Evolutionary conservation across 2,888 invertebrate species (phyloP), one percentile per base, ranked within the genome.

Genomic region (Acronicta alni): DNA sequence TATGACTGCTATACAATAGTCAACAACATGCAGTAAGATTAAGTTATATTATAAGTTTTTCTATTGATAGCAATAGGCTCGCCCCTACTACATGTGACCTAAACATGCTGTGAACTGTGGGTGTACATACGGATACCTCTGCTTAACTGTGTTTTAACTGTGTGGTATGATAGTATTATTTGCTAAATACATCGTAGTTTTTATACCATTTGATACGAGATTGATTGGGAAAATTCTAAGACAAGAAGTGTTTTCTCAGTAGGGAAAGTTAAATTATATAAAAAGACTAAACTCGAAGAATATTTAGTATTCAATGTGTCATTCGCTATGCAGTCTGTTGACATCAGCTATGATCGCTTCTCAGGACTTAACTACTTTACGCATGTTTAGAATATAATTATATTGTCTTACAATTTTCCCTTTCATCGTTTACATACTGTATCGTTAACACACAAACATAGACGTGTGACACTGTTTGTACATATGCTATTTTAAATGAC

Each of bases 291-390:
- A 51, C 47, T 37, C n/a, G 37, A 32, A 37, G 35, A 39, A 38
- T 32, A 17, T 48, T 72, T 72, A 45, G 73, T 72, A 68, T 68
- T 72, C 73, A 26, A 47, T 23, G 26, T 45, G 51, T 16, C 16
- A 42, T 59, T 44, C 38, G 44, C 15, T 14, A 47, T 18, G 15
- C 18, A 51, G 20, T 20, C 45, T 15, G 54, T 54, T 58, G 72
- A 72, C 67, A 55, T 72, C 68, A 48, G 23, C 43, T 39, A 51
- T 72, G 41, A 68, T 72, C 17, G 44, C 10, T 68, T 68, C 67
- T 51, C 0, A 52, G 73, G 72, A 68, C 12, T 44, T 67, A 20
- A 32, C 68, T 48, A 48, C 51, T 48, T 39, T n/a, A 39, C 18
- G 35, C 62, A 60, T 55, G 67, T 48, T 17, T 18, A 20, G 73